Evolutionary conservation across 1,140 invertebrate species (phyloP), one percentile per base, ranked within the genome.

Genomic region (Cydia fagiglandana): DNA sequence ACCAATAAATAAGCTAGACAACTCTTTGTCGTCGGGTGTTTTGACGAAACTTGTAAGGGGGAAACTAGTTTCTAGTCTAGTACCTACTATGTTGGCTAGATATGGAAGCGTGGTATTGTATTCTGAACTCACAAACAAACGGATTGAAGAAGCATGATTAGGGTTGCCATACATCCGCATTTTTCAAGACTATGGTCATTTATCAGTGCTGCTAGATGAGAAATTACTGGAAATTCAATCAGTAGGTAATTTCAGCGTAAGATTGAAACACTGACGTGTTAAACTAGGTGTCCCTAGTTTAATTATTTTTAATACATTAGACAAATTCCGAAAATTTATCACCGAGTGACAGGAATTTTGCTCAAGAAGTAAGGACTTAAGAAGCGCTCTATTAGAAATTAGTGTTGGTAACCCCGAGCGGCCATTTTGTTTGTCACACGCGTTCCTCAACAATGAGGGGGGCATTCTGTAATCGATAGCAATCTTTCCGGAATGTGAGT

Each of bases 391-490:
- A n/a, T n/a, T n/a, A 24, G 20, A 61, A 10, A 61, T 61, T 38
- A 38, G 9, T 34, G 12, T 34, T 34, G 28, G 28, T 17, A 17
- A 41, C 66, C 6, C 28, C 9, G 64, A 70, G 34, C 66, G 66
- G 66, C 66, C 66, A 70, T 70, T 70, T 70, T 41, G 66, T 70
- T 70, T 17, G n/a, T 38, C 30, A 38, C 66, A 70, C 66, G 38
- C 34, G 34, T 70, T 70, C 66, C 30, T 68, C 30, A 68, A 15
- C 66, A 70, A 70, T 41, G 30, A 70, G 66, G 66, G 64, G 30
- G 66, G 34, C 34, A 70, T 45, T 70, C 66, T 70, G 34, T 9
- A 70, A 38, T 41, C 66, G 66, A 70, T 70, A 38, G 66, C 34
- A 70, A 70, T 70, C 66, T 70, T 41, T 17, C 34, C 66, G 66